phyloP scores from a whole-genome alignment of 1,140 invertebrate genomes.

The Lepidotrigona ventralis region DNA sequence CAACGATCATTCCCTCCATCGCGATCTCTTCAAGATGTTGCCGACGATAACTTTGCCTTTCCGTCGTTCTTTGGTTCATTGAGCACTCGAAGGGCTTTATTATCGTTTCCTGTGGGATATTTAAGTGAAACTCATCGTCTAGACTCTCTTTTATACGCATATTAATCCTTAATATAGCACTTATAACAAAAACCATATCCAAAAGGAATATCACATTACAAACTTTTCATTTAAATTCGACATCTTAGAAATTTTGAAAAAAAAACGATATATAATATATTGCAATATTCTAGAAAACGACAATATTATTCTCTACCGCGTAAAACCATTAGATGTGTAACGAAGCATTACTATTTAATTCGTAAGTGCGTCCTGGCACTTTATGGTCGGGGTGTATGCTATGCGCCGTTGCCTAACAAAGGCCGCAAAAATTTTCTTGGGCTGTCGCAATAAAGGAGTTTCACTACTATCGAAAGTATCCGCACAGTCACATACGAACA shows the following conservation, averaged over 20 bases:
- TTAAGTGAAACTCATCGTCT: not conserved
- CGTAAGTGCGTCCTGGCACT: constrained; percentile 34
- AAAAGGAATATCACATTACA: not conserved
- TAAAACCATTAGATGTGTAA: not conserved
- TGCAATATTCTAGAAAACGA: not conserved
- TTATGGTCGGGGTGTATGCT: not conserved
- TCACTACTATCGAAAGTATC: constrained; percentile 72
- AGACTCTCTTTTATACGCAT: too few species aligned
- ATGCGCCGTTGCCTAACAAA: constrained; percentile 61
- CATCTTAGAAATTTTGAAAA: not conserved
- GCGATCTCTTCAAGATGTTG: not conserved
- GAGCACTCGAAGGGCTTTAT: not conserved
- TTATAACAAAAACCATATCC: not conserved
- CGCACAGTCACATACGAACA: constrained; percentile 56
- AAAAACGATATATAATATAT: too few species aligned
- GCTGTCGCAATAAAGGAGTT: constrained; percentile 71
- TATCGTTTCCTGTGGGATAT: too few species aligned
- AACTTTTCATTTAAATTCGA: not conserved
- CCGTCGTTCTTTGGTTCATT: not conserved
- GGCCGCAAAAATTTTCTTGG: constrained; percentile 63
- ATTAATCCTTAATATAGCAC: not conserved
- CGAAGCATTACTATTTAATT: constrained; percentile 33
- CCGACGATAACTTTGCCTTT: constrained; percentile 3
- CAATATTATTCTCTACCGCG: not conserved
- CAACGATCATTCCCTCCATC: not conserved